Conservation (phyloP, 2,888 invertebrate species). For the Habroteleia sp. region DNA sequence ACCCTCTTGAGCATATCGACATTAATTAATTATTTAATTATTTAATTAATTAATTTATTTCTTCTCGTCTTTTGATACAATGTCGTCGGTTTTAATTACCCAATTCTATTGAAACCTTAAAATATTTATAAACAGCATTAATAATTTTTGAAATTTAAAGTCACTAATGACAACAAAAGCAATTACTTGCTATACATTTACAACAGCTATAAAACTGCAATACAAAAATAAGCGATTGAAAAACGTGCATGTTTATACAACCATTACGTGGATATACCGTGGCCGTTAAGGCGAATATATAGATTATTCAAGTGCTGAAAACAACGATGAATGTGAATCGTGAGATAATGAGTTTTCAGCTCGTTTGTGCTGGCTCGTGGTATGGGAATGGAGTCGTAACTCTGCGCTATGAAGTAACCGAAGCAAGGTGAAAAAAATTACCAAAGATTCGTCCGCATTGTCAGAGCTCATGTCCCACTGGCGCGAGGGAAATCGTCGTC, state of each 20-base stretch:
- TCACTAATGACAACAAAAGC: too few relatives aligned
- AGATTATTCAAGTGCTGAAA: constrained; percentile 21
- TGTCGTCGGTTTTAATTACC: too few relatives aligned
- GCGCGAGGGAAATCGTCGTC: constrained; percentile 71
- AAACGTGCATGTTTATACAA: background rate
- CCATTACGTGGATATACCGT: background rate
- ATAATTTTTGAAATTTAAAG: too few relatives aligned
- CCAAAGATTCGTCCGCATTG: constrained; percentile 81
- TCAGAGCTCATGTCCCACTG: constrained; percentile 80
- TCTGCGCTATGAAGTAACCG: constrained; percentile 15
- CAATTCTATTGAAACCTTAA: too few relatives aligned
- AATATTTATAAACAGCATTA: too few relatives aligned
- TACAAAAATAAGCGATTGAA: too few relatives aligned
- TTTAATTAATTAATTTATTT: too few relatives aligned
- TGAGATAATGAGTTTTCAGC: constrained; percentile 32
- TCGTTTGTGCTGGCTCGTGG: constrained; percentile 3
- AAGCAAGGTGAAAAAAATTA: constrained; percentile 71
- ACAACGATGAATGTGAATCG: constrained; percentile 23
- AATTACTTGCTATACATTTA: too few relatives aligned
- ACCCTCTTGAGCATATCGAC: too few relatives aligned
- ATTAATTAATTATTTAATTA: too few relatives aligned
- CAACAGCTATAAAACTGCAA: too few relatives aligned
- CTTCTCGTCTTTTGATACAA: too few relatives aligned
- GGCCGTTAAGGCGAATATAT: background rate
- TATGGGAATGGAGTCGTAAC: constrained; percentile 24